Conservation (phyloP, 30 jellyfish, hydroid and myxozoan genomes). For the Aurelia sp. region DNA sequence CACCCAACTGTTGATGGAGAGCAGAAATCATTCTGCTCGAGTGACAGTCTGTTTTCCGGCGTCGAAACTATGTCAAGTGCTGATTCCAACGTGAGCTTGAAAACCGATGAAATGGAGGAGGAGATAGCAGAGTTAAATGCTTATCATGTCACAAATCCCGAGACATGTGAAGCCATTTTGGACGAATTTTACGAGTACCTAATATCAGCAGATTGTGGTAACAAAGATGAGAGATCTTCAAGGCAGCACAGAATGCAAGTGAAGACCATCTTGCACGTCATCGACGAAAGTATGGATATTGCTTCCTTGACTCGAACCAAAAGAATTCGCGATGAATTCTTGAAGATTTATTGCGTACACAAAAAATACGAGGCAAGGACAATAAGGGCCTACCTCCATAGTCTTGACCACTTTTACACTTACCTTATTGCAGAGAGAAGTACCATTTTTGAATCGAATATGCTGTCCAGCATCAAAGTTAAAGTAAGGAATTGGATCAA, state of each 20-base stretch:
- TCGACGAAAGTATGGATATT: constrained; percentile 9
- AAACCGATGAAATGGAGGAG: too few species aligned
- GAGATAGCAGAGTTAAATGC: too few species aligned
- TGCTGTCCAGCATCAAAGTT: too few species aligned
- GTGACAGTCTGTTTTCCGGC: too few species aligned
- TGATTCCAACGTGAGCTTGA: too few species aligned
- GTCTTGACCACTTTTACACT: constrained; percentile 21
- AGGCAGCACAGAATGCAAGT: constrained; percentile 37
- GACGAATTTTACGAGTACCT: constrained; percentile 22
- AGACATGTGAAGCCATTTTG: not conserved
- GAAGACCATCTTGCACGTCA: constrained; percentile 20
- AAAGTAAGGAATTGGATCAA: not conserved
- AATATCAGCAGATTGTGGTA: constrained; percentile 34
- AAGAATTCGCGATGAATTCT: constrained; percentile 15
- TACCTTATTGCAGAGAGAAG: constrained; percentile 9
- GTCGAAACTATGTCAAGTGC: too few species aligned
- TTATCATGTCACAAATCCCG: not conserved
- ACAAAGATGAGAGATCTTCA: constrained; percentile 36
- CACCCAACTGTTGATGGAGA: too few species aligned
- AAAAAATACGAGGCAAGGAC: constrained; percentile 40
- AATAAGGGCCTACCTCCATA: constrained; percentile 14
- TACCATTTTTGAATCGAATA: too few species aligned
- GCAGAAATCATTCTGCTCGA: too few species aligned
- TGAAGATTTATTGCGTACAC: constrained; percentile 40
- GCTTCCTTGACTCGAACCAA: constrained; percentile 26